A percentile compares a stretch with the other conserved stretches of the same genome.
phyloP scores from a whole-genome alignment of 2,113 vertebrate species.

The Speoplatyrhinus poulsoni region DNA sequence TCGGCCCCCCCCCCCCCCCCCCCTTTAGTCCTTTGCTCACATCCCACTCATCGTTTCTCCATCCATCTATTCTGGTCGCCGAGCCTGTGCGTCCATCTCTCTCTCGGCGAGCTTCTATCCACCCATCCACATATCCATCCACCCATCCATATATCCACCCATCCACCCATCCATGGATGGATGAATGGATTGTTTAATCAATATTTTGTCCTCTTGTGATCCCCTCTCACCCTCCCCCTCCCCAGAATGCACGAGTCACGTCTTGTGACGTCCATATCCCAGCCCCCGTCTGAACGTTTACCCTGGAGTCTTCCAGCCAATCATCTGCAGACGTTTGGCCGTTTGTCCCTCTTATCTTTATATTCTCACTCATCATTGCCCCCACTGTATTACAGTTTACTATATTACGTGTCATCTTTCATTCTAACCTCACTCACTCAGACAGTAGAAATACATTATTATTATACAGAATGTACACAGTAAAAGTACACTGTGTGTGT shows the following conservation, averaged over 20 bases:
- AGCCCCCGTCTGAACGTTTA: conserved; percentile 9
- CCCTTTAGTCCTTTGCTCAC: background rate
- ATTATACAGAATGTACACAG: background rate
- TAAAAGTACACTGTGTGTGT: background rate
- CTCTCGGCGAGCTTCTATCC: too few relatives aligned
- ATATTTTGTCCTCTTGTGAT: conserved; percentile 27
- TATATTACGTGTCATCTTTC: background rate
- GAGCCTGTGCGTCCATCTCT: background rate
- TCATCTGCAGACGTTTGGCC: conserved; percentile 11
- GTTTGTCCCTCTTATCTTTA: background rate
- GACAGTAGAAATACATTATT: background rate
- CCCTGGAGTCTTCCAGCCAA: conserved; percentile 21
- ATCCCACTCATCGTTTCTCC: background rate
- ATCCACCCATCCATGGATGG: background rate
- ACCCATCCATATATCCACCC: conserved; percentile 45
- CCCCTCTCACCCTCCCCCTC: conserved; percentile 31
- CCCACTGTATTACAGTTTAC: too few relatives aligned
- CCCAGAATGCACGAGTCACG: background rate
- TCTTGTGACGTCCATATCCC: conserved; percentile 30
- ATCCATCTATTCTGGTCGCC: background rate
- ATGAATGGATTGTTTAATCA: conserved; percentile 14
- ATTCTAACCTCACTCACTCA: background rate
- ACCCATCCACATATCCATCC: too few relatives aligned
- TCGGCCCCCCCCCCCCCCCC: background rate
- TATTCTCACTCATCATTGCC: background rate